Conservation (phyloP, 2,888 invertebrate genomes). For the Trachelus tabidus region DNA sequence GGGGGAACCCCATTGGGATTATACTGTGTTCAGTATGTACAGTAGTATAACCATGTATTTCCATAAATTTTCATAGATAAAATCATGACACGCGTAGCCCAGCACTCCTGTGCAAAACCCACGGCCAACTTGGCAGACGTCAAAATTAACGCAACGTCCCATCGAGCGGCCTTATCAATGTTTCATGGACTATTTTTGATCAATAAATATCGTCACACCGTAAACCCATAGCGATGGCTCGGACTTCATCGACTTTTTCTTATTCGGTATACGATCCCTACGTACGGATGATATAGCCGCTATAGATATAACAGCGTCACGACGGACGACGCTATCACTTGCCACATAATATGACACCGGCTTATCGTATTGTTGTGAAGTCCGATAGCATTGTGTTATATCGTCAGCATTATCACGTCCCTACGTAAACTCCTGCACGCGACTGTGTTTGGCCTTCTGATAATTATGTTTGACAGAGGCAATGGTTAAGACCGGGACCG, state of each 20-base stretch:
- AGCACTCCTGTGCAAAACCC: background rate
- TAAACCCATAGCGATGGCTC: background rate
- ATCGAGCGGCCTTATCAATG: background rate
- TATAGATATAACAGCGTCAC: background rate
- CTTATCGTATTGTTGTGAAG: conserved; percentile 28
- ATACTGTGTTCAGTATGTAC: background rate
- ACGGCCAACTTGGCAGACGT: background rate
- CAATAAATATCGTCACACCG: background rate
- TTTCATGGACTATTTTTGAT: background rate
- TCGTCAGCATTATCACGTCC: conserved; percentile 21
- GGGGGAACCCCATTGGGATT: background rate
- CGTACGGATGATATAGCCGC: background rate
- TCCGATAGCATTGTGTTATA: conserved; percentile 23
- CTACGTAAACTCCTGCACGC: conserved; percentile 20
- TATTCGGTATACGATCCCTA: background rate
- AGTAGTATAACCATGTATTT: conserved; percentile 10
- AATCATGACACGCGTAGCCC: conserved; percentile 6
- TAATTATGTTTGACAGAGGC: conserved; percentile 37
- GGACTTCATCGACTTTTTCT: background rate
- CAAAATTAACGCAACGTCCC: background rate
- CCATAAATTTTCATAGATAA: conserved; percentile 16
- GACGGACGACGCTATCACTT: conserved; percentile 1
- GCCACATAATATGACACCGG: conserved; percentile 18
- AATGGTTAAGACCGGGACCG: conserved; percentile 5
- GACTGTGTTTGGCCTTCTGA: conserved; percentile 30